phyloP scores from a whole-genome alignment of 2,797 vertebrate genomes.

The Eremophila alpestris region DNA sequence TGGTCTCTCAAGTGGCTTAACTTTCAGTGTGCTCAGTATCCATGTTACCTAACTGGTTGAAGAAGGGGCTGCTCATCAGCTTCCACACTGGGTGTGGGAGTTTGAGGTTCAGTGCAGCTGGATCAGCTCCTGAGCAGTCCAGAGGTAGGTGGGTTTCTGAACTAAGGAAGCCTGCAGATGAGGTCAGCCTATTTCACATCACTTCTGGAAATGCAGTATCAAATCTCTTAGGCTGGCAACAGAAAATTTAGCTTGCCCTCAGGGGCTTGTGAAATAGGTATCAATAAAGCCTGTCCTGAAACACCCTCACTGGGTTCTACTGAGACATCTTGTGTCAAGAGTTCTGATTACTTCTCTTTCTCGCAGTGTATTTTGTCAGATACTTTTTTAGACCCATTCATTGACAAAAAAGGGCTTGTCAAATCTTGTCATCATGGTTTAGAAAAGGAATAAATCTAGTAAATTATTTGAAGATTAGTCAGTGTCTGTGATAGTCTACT shows the following conservation, averaged over 20 bases:
- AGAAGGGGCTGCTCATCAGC: not conserved
- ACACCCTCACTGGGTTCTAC: not conserved
- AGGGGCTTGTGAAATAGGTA: not conserved
- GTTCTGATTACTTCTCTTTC: not conserved
- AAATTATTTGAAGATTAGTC: constrained; percentile 23
- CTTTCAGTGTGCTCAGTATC: not conserved
- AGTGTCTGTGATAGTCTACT: not conserved
- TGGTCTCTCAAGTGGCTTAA: not conserved
- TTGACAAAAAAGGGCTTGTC: constrained; percentile 38
- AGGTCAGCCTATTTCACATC: not conserved
- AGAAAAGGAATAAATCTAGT: not conserved
- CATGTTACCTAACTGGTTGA: not conserved
- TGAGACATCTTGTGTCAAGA: not conserved
- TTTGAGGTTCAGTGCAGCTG: not conserved
- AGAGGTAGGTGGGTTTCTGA: not conserved
- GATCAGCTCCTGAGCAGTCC: not conserved
- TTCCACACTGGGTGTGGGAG: not conserved
- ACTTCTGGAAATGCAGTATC: not conserved
- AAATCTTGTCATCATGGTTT: constrained; percentile 9
- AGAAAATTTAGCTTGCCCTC: not conserved
- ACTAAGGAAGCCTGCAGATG: not conserved
- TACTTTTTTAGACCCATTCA: not conserved
- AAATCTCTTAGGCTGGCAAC: not conserved
- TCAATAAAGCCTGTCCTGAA: not conserved
- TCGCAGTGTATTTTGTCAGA: constrained; percentile 17